These are phyloP conservation scores for Lucilia cuprina DNA, from an alignment of 1,140 invertebrate species.

Conservation along the genomic window DNA sequence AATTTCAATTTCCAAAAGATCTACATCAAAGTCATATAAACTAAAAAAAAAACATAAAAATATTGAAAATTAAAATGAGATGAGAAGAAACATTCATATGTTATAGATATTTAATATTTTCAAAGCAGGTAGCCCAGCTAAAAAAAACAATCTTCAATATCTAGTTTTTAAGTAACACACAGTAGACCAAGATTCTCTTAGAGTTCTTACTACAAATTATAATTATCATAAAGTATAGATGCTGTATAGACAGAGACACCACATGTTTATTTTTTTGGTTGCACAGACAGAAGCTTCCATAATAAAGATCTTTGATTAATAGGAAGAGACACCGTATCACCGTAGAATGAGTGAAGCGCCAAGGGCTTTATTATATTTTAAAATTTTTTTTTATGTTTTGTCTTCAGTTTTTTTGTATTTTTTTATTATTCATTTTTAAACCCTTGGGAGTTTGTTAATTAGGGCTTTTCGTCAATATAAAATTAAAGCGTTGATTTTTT, in stretches of 20 bases:
- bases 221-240: not conserved
- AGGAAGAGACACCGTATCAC: not conserved
- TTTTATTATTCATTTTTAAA: not conserved
- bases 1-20: not conserved
- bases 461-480: not conserved
- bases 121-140: not conserved
- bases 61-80: not conserved
- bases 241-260: not conserved
- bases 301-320: constrained; percentile 4
- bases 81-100: not conserved
- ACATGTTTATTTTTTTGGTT: not conserved
- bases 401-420: not conserved
- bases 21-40: not conserved
- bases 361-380: not conserved
- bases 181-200: too few species aligned
- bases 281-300: constrained; percentile 1
- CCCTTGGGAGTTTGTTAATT: constrained; percentile 1
- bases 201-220: not conserved
- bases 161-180: too few species aligned
- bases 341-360: not conserved
- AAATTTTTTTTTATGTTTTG: not conserved
- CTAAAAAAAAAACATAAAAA: not conserved
- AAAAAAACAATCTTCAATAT: not conserved
- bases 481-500: not conserved
- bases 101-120: not conserved